phyloP scores from a whole-genome alignment of 2,888 invertebrate genomes.

The Campoplex nolae region DNA sequence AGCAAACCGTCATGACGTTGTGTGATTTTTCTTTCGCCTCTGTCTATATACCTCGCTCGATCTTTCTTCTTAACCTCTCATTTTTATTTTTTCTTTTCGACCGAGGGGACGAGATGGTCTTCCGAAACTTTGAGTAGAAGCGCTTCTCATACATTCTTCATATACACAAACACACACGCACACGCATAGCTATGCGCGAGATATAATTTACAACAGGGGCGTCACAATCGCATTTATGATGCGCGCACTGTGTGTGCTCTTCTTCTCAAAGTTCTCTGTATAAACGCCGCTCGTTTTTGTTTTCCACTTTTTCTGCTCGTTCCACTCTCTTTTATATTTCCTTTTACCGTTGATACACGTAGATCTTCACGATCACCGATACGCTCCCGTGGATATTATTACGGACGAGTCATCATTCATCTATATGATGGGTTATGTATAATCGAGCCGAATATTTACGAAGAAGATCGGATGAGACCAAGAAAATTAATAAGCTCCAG shows the following conservation, averaged over 20 bases:
- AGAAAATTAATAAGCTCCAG: not conserved
- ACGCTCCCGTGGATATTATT: not conserved
- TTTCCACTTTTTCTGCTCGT: conserved; percentile 50
- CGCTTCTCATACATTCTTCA: conserved; percentile 7
- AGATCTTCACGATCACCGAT: not conserved
- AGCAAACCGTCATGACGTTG: conserved; percentile 50
- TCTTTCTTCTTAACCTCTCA: conserved; percentile 67
- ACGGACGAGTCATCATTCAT: not conserved
- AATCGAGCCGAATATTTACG: too few species aligned
- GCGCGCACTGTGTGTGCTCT: conserved; percentile 52
- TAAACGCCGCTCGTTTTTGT: conserved; percentile 43
- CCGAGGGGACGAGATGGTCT: conserved; percentile 37
- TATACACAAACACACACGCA: not conserved
- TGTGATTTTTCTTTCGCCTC: conserved; percentile 62
- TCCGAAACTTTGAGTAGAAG: conserved; percentile 35
- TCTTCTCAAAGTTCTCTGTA: conserved; percentile 49
- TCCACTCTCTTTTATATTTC: conserved; percentile 31
- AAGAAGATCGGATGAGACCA: not conserved
- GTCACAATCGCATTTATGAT: conserved; percentile 76
- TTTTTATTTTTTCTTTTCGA: conserved; percentile 68
- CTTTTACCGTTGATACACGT: conserved; percentile 10
- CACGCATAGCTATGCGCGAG: conserved; percentile 49
- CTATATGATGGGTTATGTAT: too few species aligned
- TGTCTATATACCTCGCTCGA: conserved; percentile 47
- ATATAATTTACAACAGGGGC: conserved; percentile 79